Evolutionary conservation across 1,140 invertebrate genomes (phyloP).

Genomic region (Stratiolaelaps scimitus): DNA sequence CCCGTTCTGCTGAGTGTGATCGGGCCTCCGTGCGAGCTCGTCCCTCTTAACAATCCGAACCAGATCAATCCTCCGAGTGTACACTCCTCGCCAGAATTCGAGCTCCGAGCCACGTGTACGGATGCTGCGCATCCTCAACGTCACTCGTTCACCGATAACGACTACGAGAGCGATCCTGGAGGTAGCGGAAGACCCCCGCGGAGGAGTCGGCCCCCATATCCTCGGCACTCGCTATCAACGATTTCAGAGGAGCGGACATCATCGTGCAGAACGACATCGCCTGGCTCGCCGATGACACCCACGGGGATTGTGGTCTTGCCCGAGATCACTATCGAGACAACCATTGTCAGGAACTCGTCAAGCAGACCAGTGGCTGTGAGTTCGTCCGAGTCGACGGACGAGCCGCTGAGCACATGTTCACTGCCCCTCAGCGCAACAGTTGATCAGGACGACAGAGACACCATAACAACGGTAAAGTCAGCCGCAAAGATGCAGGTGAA

Average conservation of each 20-base stretch:
- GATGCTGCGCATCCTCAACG: too few relatives aligned
- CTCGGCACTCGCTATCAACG: slow-evolving; percentile 71
- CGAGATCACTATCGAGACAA: slow-evolving; percentile 83
- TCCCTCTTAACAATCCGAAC: slow-evolving; percentile 37
- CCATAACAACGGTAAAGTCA: too few relatives aligned
- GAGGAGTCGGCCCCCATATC: slow-evolving; percentile 35
- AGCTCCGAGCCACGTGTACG: not conserved
- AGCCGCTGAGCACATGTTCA: too few relatives aligned
- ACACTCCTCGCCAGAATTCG: slow-evolving; percentile 35
- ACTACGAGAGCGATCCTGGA: too few relatives aligned
- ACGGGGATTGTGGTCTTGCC: slow-evolving; percentile 87
- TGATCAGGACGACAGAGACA: too few relatives aligned
- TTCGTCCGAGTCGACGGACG: too few relatives aligned
- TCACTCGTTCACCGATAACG: too few relatives aligned
- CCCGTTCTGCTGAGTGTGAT: slow-evolving; percentile 78
- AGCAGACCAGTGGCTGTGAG: too few relatives aligned
- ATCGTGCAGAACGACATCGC: slow-evolving; percentile 50
- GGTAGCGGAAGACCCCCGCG: too few relatives aligned
- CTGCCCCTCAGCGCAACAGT: too few relatives aligned
- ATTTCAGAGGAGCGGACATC: slow-evolving; percentile 79
- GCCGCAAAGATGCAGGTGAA: too few relatives aligned
- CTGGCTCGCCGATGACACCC: slow-evolving; percentile 26
- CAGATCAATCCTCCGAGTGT: slow-evolving; percentile 37
- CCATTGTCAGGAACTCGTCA: slow-evolving; percentile 36
- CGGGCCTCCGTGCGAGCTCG: slow-evolving; percentile 74